Evolutionary conservation across 2,797 vertebrate genomes (phyloP).

Genomic region (Limnodromus scolopaceus): DNA sequence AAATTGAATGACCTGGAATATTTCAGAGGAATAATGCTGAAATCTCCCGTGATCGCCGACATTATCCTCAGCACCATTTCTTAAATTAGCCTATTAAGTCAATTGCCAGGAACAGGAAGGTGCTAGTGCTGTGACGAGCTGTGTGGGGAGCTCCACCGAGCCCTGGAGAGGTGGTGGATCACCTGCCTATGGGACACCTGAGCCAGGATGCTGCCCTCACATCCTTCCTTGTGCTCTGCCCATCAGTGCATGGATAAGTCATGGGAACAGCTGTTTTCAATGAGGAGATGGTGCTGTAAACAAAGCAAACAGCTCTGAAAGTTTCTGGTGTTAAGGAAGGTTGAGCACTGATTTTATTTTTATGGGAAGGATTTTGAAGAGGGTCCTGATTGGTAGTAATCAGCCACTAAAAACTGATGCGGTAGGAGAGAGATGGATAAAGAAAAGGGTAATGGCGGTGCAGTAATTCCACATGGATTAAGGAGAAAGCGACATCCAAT

Average conservation of each 20-base stretch:
- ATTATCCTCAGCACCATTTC: not conserved
- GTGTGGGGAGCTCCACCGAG: accelerated
- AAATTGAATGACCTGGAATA: not conserved
- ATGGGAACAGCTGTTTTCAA: not conserved
- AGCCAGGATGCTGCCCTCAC: not conserved
- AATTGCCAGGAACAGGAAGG: not conserved
- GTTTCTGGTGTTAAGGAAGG: not conserved
- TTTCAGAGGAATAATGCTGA: not conserved
- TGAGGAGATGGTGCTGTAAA: not conserved
- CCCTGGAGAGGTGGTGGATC: not conserved
- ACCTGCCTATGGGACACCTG: accelerated
- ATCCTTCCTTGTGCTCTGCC: not conserved
- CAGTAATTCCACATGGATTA: not conserved
- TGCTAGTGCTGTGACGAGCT: not conserved
- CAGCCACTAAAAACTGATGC: not conserved
- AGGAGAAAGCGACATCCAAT: not conserved
- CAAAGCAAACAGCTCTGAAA: not conserved
- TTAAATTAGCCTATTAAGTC: not conserved
- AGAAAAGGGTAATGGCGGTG: not conserved
- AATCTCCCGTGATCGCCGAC: accelerated
- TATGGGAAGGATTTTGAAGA: not conserved
- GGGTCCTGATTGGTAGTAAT: not conserved
- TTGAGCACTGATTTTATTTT: not conserved
- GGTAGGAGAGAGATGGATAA: not conserved
- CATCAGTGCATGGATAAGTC: accelerated